These are phyloP conservation scores for Hirudo medicinalis DNA, from an alignment of 1,140 invertebrate species.

Conservation along the genomic window DNA sequence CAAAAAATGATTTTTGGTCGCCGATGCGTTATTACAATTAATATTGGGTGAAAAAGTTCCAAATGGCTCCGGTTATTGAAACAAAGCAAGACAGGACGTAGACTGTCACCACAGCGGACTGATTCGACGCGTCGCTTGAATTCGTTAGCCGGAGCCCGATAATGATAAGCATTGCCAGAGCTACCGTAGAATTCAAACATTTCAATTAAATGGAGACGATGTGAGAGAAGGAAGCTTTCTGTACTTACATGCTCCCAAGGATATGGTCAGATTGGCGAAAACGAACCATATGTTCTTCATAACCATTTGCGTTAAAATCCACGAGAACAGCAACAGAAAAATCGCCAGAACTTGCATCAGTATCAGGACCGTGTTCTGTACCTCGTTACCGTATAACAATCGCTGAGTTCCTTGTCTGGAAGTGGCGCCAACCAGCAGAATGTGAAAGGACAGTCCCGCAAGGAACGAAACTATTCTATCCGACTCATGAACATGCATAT, in stretches of 20 bases:
- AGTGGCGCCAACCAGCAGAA: constrained; percentile 1
- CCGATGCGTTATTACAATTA: too few species aligned
- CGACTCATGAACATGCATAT: too few species aligned
- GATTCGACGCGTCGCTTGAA: background rate
- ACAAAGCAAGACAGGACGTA: background rate
- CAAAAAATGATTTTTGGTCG: too few species aligned
- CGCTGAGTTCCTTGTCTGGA: background rate
- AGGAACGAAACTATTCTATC: background rate
- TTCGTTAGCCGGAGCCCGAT: background rate
- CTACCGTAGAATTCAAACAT: background rate
- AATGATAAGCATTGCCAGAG: background rate
- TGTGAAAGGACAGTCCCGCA: background rate
- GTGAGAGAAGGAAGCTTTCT: too few species aligned
- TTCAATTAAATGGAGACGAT: too few species aligned
- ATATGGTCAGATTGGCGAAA: background rate
- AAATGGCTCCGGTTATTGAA: background rate
- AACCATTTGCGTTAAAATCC: background rate
- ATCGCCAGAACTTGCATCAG: background rate
- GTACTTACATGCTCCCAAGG: background rate
- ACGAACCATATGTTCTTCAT: constrained; percentile 1
- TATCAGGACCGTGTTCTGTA: background rate
- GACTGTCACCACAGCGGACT: background rate
- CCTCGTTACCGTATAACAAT: background rate
- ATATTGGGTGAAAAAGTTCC: constrained; percentile 3
- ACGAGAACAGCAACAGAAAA: background rate